Evolutionary conservation across 1,140 invertebrate species (phyloP).

Genomic region (Drosophila jambulina): DNA sequence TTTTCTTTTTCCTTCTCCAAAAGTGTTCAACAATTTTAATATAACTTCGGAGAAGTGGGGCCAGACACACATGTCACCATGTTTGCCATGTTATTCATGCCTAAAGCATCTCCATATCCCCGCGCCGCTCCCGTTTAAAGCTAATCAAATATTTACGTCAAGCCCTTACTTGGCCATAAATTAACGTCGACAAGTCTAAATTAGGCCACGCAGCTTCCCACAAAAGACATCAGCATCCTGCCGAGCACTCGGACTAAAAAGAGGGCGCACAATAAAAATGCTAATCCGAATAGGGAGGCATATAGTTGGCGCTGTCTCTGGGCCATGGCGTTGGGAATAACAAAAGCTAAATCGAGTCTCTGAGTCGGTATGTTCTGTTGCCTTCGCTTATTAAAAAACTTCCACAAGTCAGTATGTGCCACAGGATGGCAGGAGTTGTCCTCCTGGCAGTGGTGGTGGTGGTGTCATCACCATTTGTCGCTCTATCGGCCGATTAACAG

Average conservation of each 20-base stretch:
- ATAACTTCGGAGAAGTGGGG: constrained; percentile 4
- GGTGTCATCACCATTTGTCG: constrained; percentile 63
- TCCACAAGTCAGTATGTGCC: constrained; percentile 27
- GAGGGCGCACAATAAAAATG: constrained; percentile 66
- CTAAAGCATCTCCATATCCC: constrained; percentile 20
- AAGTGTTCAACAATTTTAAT: constrained; percentile 1
- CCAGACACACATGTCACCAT: constrained; percentile 27
- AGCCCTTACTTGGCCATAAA: constrained; percentile 64
- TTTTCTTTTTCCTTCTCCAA: neutral
- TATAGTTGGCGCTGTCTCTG: constrained; percentile 7
- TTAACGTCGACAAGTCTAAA: constrained; percentile 67
- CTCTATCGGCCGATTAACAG: constrained; percentile 73
- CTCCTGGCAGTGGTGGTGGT: constrained; percentile 2
- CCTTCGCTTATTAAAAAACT: constrained; percentile 69
- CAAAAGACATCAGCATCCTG: constrained; percentile 49
- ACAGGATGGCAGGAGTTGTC: constrained; percentile 7
- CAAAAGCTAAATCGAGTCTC: constrained; percentile 48
- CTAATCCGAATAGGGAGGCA: constrained; percentile 60
- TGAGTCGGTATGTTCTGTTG: constrained; percentile 12
- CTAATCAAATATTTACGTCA: constrained; percentile 73
- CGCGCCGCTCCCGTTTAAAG: constrained; percentile 40
- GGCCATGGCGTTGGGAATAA: constrained; percentile 39
- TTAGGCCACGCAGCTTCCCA: constrained; percentile 51
- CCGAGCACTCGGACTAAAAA: constrained; percentile 37
- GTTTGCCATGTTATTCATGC: constrained; percentile 16